phyloP scores from a whole-genome alignment of 2,797 vertebrate species.

The Acestrorhynchus altus region DNA sequence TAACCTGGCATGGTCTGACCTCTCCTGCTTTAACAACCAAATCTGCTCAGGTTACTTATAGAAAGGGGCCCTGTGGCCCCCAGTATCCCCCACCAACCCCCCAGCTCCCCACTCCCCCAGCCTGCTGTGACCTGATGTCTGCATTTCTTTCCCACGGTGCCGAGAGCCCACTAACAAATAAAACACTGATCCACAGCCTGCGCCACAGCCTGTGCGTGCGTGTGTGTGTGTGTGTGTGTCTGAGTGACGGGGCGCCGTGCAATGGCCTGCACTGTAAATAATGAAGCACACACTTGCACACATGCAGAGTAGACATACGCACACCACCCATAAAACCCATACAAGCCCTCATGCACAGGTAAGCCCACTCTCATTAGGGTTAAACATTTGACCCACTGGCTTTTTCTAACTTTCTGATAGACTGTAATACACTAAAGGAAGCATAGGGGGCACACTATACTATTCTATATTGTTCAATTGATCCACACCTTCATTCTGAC shows the following conservation, averaged over 20 bases:
- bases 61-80: constrained; percentile 30
- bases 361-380: background rate
- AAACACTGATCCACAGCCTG: constrained; percentile 43
- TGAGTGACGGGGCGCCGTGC: constrained; percentile 61
- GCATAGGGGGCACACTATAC: no score
- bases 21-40: constrained; percentile 36
- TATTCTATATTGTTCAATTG: no score
- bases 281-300: constrained; percentile 39
- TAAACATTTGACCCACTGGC: no score
- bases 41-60: constrained; percentile 51
- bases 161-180: constrained; percentile 57
- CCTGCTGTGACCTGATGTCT: constrained; percentile 60
- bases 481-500: no score
- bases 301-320: constrained; percentile 3
- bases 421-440: no score
- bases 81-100: constrained; percentile 35
- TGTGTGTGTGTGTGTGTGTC: background rate
- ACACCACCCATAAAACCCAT: background rate
- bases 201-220: no score
- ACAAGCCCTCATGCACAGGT: background rate
- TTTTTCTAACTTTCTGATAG: no score
- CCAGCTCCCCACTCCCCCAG: constrained; percentile 28
- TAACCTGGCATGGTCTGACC: constrained; percentile 15
- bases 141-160: constrained; percentile 70
- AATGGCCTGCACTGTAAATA: constrained; percentile 71